Evolutionary conservation across 2,888 invertebrate genomes (phyloP).

Genomic region (Scrobipalpa atriplicella): DNA sequence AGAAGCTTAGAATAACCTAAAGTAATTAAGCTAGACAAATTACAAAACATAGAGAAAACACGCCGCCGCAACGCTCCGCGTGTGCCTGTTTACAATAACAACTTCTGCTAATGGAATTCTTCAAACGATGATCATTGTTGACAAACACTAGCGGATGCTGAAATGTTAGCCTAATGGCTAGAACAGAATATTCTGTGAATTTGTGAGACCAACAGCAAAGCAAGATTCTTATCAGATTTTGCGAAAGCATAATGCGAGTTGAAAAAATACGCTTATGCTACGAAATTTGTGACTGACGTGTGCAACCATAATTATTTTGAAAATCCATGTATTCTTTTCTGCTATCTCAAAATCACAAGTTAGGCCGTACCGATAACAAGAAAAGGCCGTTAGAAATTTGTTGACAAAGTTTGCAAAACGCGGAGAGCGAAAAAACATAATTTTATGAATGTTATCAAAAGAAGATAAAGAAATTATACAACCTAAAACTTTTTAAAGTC

Average conservation of each 20-base stretch:
- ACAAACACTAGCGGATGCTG: conserved; percentile 10
- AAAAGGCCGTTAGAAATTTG: background rate
- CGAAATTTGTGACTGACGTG: background rate
- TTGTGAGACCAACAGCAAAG: background rate
- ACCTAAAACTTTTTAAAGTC: too few species aligned
- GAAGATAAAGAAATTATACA: background rate
- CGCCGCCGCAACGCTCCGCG: conserved; percentile 37
- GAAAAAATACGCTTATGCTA: background rate
- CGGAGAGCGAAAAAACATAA: background rate
- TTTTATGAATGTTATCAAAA: background rate
- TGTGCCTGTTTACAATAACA: conserved; percentile 62
- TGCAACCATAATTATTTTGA: too few species aligned
- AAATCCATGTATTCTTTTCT: too few species aligned
- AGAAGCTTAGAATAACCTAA: conserved; percentile 34
- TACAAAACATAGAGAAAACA: conserved; percentile 19
- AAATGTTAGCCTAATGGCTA: background rate
- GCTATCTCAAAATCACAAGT: background rate
- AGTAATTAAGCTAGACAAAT: background rate
- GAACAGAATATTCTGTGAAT: background rate
- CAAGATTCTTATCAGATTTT: conserved; percentile 9
- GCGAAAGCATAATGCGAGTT: background rate
- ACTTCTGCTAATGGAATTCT: conserved; percentile 26
- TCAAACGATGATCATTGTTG: conserved; percentile 15
- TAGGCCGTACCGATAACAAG: background rate
- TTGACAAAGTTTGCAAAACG: background rate